These are phyloP conservation scores for Hystrix cristata DNA, from an alignment of 2,113 vertebrate species.

Conservation along the genomic window DNA sequence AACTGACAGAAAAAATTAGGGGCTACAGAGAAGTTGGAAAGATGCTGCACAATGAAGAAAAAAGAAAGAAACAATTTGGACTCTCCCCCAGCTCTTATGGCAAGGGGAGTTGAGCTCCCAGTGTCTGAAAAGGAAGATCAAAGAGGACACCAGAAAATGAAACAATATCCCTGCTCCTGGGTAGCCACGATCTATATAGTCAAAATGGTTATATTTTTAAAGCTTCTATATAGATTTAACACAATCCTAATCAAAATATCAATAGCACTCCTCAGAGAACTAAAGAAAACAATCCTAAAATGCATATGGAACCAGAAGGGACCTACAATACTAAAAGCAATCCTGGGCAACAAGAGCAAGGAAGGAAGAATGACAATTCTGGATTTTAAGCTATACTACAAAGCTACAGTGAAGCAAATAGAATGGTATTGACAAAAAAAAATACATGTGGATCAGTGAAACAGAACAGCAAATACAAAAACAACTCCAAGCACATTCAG, in stretches of 20 bases:
- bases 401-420: not conserved
- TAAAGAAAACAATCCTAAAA: not conserved
- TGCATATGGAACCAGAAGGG: not conserved
- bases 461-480: not conserved
- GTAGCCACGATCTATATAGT: not conserved
- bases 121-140: not conserved
- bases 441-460: not conserved
- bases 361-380: not conserved
- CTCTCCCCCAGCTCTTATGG: not conserved
- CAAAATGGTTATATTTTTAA: not conserved
- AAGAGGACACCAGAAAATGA: not conserved
- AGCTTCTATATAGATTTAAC: not conserved
- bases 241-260: not conserved
- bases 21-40: not conserved
- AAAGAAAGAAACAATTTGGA: not conserved
- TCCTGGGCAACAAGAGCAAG: not conserved
- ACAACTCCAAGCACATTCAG: not conserved
- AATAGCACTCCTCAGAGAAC: not conserved
- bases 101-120: not conserved
- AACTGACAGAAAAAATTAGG: not conserved
- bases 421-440: not conserved
- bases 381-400: not conserved
- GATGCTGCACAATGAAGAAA: not conserved
- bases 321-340: not conserved
- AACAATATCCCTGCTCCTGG: not conserved